phyloP scores from a whole-genome alignment of 2,888 invertebrate genomes.

The Volucella bombylans region DNA sequence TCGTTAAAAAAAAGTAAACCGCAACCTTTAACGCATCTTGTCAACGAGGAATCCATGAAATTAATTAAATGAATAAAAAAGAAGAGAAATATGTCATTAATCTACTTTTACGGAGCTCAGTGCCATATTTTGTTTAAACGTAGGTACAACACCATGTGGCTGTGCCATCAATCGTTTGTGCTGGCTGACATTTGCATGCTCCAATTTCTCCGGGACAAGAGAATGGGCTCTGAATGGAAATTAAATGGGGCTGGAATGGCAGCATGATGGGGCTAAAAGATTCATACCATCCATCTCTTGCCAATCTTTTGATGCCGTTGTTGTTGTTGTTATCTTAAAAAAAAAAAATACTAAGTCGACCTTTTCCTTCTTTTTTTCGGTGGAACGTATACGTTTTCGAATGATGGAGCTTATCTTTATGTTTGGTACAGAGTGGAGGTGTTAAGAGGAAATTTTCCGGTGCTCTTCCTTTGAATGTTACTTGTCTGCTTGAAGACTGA shows the following conservation, averaged over 20 bases:
- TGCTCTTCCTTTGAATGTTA: conserved; percentile 50
- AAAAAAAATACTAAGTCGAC: neutral
- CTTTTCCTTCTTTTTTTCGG: neutral
- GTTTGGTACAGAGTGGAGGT: conserved; percentile 42
- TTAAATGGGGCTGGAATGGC: conserved; percentile 6
- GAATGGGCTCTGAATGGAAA: neutral
- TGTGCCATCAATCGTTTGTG: conserved; percentile 44
- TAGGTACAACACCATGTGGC: conserved; percentile 23
- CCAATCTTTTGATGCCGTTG: conserved; percentile 28
- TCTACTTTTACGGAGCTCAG: conserved; percentile 38
- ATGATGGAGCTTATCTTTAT: conserved; percentile 48
- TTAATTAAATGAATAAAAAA: conserved; percentile 36
- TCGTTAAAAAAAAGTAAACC: conserved; percentile 20
- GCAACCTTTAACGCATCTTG: conserved; percentile 1
- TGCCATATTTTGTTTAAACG: conserved; percentile 12
- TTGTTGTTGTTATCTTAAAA: neutral
- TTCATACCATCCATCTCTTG: conserved; percentile 27
- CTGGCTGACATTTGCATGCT: conserved; percentile 53
- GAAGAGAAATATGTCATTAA: conserved; percentile 32
- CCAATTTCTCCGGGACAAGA: conserved; percentile 43
- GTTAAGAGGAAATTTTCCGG: conserved; percentile 63
- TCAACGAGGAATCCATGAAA: conserved; percentile 37
- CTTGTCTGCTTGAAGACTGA: conserved; percentile 20
- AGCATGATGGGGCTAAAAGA: too few species aligned
- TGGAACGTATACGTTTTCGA: neutral